phyloP scores from a whole-genome alignment of 92 coral and sea anemone genomes.

The Umimayanthus kanabou region DNA sequence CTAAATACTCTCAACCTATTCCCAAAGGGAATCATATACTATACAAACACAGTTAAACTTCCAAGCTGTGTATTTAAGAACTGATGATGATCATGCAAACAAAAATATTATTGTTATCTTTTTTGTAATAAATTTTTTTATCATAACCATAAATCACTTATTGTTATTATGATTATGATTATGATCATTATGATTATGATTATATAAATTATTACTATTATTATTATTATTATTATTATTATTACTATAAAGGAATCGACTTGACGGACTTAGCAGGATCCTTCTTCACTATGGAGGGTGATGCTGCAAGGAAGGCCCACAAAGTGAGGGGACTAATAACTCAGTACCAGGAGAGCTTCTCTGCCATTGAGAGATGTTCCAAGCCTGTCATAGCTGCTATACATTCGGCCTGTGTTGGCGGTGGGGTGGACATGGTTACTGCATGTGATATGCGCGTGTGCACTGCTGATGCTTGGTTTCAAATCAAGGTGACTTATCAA shows the following conservation, averaged over 20 bases:
- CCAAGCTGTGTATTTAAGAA: too few relatives aligned
- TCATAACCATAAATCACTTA: too few relatives aligned
- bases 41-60: too few relatives aligned
- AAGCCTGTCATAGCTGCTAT: slow-evolving; percentile 97
- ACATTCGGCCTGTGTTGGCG: slow-evolving; percentile 97
- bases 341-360: slow-evolving; percentile 75
- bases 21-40: too few relatives aligned
- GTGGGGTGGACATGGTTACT: slow-evolving; percentile 93
- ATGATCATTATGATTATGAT: background rate
- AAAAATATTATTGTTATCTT: too few relatives aligned
- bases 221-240: background rate
- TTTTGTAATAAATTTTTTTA: too few relatives aligned
- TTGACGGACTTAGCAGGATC: slow-evolving; percentile 74
- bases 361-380: slow-evolving; percentile 88
- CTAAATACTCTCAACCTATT: too few relatives aligned
- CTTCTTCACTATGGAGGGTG: slow-evolving; percentile 54
- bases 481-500: slow-evolving; percentile 70
- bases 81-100: too few relatives aligned
- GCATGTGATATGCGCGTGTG: slow-evolving; percentile 92
- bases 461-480: slow-evolving; percentile 98
- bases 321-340: slow-evolving; percentile 58
- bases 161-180: background rate
- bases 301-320: slow-evolving; percentile 78
- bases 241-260: slow-evolving; percentile 67
- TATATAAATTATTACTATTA: background rate